Conservation (phyloP, 2,113 vertebrate genomes). For the Tachuris rubrigastra region DNA sequence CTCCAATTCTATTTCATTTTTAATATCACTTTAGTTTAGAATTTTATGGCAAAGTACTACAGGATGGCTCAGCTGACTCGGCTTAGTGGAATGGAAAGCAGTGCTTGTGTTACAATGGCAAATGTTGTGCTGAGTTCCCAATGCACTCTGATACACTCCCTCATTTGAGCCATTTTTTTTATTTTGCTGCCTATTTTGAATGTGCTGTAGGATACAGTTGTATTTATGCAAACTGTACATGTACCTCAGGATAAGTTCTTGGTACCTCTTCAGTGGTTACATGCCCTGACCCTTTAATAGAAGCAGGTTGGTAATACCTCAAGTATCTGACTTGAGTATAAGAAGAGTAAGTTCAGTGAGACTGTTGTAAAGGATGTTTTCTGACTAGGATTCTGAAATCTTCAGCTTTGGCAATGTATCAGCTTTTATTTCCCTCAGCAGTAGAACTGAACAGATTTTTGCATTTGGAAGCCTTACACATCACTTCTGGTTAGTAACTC, state of each 20-base stretch:
- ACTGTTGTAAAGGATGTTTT: background rate
- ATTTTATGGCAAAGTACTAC: background rate
- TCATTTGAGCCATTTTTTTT: background rate
- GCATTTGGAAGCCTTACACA: background rate
- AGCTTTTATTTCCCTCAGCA: background rate
- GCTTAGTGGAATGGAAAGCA: background rate
- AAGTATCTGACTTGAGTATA: background rate
- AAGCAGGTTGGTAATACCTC: background rate
- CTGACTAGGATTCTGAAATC: background rate
- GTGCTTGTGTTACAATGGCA: background rate
- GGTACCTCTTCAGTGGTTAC: background rate
- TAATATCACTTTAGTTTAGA: background rate
- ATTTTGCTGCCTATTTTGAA: background rate
- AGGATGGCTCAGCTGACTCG: background rate
- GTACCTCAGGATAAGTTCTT: background rate
- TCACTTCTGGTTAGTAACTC: background rate
- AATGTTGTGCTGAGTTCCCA: background rate
- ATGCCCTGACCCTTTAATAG: background rate
- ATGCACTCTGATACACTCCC: accelerated
- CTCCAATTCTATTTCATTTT: background rate
- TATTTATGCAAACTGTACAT: background rate
- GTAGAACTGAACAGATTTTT: background rate
- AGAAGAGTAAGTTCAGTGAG: background rate
- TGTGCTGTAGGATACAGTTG: background rate
- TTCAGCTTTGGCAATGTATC: background rate